Conservation (phyloP, 1,140 invertebrate genomes). For the Lineus longissimus region DNA sequence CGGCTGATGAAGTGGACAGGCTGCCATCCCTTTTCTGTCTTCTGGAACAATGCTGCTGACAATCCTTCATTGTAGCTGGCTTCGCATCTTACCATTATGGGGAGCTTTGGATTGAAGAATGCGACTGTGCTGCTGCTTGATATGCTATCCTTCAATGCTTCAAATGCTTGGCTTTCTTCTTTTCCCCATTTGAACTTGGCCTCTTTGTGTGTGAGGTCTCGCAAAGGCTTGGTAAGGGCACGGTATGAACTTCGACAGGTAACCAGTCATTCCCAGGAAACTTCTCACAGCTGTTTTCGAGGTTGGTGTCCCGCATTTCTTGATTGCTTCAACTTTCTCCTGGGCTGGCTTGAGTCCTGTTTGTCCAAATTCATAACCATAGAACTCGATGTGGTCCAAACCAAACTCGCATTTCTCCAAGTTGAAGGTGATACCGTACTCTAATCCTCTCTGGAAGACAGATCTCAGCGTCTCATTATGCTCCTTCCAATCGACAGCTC, state of each 20-base stretch:
- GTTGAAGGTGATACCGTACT: conserved; percentile 26
- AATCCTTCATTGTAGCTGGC: conserved; percentile 53
- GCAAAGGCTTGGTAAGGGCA: conserved; percentile 22
- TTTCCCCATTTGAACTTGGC: conserved; percentile 22
- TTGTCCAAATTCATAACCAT: conserved; percentile 22
- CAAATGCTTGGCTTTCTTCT: conserved; percentile 23
- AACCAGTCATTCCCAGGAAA: conserved; percentile 30
- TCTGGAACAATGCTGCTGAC: conserved; percentile 44
- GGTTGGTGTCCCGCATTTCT: conserved; percentile 18
- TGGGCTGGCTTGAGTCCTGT: conserved; percentile 23
- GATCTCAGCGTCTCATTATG: conserved; percentile 23
- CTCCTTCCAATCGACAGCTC: conserved; percentile 16
- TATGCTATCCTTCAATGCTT: conserved; percentile 25
- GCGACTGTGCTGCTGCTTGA: conserved; percentile 14
- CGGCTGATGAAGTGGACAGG: conserved; percentile 48
- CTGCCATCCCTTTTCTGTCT: conserved; percentile 16
- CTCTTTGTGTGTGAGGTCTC: conserved; percentile 24
- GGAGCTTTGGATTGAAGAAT: conserved; percentile 19
- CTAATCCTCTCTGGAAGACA: conserved; percentile 19
- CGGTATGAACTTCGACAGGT: conserved; percentile 30
- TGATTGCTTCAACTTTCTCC: conserved; percentile 27
- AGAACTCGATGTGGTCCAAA: conserved; percentile 23
- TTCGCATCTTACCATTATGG: conserved; percentile 48
- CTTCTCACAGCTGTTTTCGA: conserved; percentile 24
- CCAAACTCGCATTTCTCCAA: conserved; percentile 26